Conservation (phyloP, 2,888 invertebrate genomes). For the Drosophila putrida region DNA sequence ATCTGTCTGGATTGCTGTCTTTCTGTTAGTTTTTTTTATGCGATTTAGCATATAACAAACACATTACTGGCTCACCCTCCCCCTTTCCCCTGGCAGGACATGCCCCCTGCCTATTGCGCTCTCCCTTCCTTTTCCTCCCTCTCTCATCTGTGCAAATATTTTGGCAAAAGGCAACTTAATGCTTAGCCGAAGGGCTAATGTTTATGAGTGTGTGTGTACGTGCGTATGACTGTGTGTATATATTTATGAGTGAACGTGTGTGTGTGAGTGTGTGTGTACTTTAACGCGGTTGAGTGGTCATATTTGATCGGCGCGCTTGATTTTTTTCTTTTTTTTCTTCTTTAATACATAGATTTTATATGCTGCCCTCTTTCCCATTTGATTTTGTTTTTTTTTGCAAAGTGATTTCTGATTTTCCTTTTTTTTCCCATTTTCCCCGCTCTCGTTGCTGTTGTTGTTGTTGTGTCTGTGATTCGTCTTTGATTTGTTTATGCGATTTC, state of each 20-base stretch:
- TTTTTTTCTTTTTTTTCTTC: conserved; percentile 54
- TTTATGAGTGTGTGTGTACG: conserved; percentile 44
- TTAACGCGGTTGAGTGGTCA: conserved; percentile 80
- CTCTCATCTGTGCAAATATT: conserved; percentile 70
- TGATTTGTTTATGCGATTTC: conserved; percentile 83
- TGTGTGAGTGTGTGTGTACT: conserved; percentile 47
- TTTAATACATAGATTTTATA: conserved; percentile 20
- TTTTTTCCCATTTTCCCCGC: conserved; percentile 8
- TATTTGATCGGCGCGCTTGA: conserved; percentile 77
- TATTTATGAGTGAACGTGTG: background rate
- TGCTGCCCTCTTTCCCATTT: conserved; percentile 40
- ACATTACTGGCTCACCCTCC: conserved; percentile 61
- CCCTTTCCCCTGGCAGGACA: background rate
- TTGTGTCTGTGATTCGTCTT: conserved; percentile 74
- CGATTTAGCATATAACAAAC: conserved; percentile 79
- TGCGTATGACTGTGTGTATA: conserved; percentile 9
- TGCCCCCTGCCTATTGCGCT: background rate
- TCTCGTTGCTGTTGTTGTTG: conserved; percentile 20
- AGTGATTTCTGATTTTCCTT: conserved; percentile 56
- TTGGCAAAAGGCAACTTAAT: conserved; percentile 63
- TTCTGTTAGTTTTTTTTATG: conserved; percentile 58
- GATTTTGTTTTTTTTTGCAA: conserved; percentile 55
- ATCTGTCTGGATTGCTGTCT: conserved; percentile 44
- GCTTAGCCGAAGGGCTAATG: conserved; percentile 70
- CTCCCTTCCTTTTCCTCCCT: background rate